Conservation (phyloP, 2,797 vertebrate genomes). For the Rhinoraja longicauda region DNA sequence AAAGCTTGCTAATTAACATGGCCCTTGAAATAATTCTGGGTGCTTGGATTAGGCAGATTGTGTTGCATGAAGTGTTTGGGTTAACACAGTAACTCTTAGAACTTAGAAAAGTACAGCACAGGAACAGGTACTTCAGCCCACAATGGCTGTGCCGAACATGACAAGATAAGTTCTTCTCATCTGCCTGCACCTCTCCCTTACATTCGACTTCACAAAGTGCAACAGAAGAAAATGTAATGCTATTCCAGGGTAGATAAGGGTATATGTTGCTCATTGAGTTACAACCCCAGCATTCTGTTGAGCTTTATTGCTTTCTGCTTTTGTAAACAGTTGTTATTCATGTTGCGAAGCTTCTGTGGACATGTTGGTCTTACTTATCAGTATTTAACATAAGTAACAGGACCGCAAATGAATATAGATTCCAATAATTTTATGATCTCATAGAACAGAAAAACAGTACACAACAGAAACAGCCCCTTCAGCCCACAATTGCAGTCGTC, state of each 20-base stretch:
- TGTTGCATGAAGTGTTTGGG: neutral
- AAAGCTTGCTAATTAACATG: too few species aligned
- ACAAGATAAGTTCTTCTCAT: too few species aligned
- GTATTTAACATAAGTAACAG: neutral
- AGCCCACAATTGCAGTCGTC: too few species aligned
- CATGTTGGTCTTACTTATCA: neutral
- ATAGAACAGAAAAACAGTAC: neutral
- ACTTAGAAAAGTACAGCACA: too few species aligned
- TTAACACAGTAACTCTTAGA: neutral
- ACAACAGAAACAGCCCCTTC: too few species aligned
- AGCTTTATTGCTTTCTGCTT: neutral
- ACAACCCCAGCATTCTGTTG: neutral
- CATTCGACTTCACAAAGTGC: too few species aligned
- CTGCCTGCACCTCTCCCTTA: too few species aligned
- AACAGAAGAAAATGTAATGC: neutral
- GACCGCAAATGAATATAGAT: neutral
- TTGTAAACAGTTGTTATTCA: conserved; percentile 6
- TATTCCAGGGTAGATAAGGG: neutral
- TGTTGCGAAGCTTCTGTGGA: neutral
- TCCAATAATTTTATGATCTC: neutral
- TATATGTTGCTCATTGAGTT: neutral
- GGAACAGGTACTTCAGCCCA: too few species aligned
- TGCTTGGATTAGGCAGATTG: neutral
- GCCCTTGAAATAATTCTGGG: neutral
- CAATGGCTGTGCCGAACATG: too few species aligned